Conservation (phyloP, 2,113 vertebrate species). For the Synodontis membranacea region DNA sequence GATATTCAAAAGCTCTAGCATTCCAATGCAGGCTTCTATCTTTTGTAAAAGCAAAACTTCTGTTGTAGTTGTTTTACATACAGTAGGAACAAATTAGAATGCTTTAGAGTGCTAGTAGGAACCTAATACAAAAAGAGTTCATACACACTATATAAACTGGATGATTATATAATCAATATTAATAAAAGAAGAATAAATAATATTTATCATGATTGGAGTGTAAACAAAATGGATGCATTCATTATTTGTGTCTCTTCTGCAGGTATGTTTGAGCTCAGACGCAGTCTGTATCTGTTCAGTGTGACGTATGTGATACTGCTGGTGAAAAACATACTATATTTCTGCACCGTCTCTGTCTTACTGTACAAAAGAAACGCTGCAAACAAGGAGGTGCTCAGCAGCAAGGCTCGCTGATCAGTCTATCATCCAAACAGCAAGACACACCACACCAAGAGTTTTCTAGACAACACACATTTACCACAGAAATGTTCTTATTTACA, state of each 20-base stretch:
- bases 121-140: too few species aligned
- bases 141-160: background rate
- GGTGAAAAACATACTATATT: conserved; percentile 43
- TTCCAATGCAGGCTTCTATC: background rate
- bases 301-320: conserved; percentile 33
- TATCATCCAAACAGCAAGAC: background rate
- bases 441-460: background rate
- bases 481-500: too few species aligned
- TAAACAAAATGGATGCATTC: background rate
- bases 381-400: conserved; percentile 12
- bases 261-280: background rate
- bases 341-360: conserved; percentile 10
- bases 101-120: background rate
- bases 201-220: background rate
- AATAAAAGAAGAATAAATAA: background rate
- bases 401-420: background rate
- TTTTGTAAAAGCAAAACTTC: background rate
- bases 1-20: background rate
- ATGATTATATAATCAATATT: background rate
- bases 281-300: conserved; percentile 20
- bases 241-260: background rate
- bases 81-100: background rate
- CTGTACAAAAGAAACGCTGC: conserved; percentile 24
- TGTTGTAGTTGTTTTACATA: background rate
- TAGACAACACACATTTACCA: background rate